These are phyloP conservation scores for Pandemis heparana DNA, from an alignment of 2,888 invertebrate genomes.

Conservation along the genomic window DNA sequence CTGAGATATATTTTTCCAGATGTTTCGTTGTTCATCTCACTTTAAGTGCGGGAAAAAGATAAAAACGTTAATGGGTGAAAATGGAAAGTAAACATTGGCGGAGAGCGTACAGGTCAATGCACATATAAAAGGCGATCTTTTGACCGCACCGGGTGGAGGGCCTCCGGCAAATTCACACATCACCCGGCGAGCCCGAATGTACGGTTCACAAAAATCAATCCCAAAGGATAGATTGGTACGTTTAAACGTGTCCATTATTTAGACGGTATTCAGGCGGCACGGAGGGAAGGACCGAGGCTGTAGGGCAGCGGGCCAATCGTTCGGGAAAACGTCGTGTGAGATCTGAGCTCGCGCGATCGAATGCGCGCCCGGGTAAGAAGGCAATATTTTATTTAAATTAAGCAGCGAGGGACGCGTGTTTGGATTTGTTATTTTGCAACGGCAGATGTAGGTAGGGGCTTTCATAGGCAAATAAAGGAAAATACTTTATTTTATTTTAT, in stretches of 20 bases:
- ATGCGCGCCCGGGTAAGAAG: constrained; percentile 63
- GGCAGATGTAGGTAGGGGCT: constrained; percentile 44
- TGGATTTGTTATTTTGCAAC: constrained; percentile 60
- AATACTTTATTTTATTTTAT: constrained; percentile 34
- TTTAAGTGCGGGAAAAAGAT: constrained; percentile 26
- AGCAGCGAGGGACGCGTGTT: constrained; percentile 55
- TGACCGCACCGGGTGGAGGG: constrained; percentile 42
- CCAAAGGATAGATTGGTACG: constrained; percentile 66
- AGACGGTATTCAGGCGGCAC: constrained; percentile 62
- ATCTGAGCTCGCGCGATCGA: constrained; percentile 65
- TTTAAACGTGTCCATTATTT: constrained; percentile 79
- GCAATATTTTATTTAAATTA: constrained; percentile 76
- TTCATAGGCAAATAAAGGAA: constrained; percentile 39
- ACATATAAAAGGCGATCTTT: constrained; percentile 50
- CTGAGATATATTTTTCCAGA: constrained; percentile 49
- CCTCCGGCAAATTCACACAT: constrained; percentile 60
- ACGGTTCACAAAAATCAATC: constrained; percentile 75
- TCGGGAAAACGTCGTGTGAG: constrained; percentile 69
- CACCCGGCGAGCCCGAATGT: constrained; percentile 70
- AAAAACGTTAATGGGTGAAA: constrained; percentile 42
- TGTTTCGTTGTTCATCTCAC: constrained; percentile 20
- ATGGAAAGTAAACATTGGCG: constrained; percentile 46
- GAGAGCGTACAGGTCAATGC: constrained; percentile 52
- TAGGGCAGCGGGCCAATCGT: constrained; percentile 67
- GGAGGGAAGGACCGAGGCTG: constrained; percentile 53